Evolutionary conservation across 2,888 invertebrate species (phyloP).

Genomic region (Ochropleura plecta): DNA sequence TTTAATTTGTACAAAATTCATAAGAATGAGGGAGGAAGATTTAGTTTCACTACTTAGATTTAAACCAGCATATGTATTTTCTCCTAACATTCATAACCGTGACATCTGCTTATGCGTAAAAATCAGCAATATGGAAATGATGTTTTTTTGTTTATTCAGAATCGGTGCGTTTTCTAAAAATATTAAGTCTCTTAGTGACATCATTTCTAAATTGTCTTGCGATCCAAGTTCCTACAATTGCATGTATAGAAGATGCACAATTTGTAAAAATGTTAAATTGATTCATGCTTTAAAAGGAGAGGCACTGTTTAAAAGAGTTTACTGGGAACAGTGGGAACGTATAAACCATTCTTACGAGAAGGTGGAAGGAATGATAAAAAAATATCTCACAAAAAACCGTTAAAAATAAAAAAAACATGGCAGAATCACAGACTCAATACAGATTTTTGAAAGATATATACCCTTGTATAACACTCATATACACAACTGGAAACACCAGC

Average conservation of each 20-base stretch:
- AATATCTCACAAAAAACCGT: not conserved
- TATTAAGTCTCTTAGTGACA: not conserved
- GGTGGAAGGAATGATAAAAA: not conserved
- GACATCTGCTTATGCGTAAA: constrained; percentile 4
- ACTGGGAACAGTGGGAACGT: constrained; percentile 5
- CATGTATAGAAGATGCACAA: not conserved
- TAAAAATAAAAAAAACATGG: not conserved
- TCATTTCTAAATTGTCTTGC: constrained; percentile 2
- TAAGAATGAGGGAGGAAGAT: constrained; percentile 21
- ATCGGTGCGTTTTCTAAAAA: constrained; percentile 3
- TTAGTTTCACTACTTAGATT: constrained; percentile 9
- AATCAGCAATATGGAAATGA: constrained; percentile 18
- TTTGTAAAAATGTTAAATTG: not conserved
- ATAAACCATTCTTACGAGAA: not conserved
- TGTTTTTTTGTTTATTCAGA: not conserved
- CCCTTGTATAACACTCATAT: not conserved
- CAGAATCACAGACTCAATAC: not conserved
- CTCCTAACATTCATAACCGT: constrained; percentile 10
- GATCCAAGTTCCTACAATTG: constrained; percentile 3
- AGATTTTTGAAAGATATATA: not conserved
- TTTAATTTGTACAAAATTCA: constrained; percentile 19
- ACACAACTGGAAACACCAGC: not conserved
- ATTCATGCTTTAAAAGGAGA: not conserved
- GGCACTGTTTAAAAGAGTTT: accelerated
- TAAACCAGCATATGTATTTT: constrained; percentile 19